Percentiles rank a stretch among this genome's conserved stretches.
phyloP scores from a whole-genome alignment of 2,888 invertebrate genomes.

The Creontiades dilutus region DNA sequence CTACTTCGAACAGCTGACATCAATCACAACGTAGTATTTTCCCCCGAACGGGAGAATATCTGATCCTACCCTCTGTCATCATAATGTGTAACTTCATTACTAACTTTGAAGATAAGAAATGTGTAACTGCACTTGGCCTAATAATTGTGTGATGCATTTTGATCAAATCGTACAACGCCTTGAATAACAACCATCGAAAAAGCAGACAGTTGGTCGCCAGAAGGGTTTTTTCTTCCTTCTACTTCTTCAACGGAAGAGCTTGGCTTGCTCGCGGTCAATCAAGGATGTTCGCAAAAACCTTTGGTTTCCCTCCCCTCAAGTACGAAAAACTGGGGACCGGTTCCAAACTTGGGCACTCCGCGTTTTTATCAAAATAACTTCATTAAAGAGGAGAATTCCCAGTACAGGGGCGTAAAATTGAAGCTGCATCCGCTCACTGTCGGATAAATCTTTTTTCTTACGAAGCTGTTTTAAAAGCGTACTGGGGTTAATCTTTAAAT shows the following conservation, averaged over 20 bases:
- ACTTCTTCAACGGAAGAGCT: neutral
- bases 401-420: constrained; percentile 24
- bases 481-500: neutral
- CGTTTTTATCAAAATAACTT: constrained; percentile 62
- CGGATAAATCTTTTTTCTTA: constrained; percentile 20
- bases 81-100: too few relatives aligned
- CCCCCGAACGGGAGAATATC: too few relatives aligned
- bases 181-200: neutral
- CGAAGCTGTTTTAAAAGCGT: neutral
- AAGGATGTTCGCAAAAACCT: constrained; percentile 20
- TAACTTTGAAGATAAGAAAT: too few relatives aligned
- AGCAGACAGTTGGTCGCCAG: constrained; percentile 46
- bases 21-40: too few relatives aligned
- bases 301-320: neutral
- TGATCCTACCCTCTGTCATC: too few relatives aligned
- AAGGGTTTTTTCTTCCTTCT: neutral
- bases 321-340: constrained; percentile 52
- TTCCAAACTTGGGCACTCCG: constrained; percentile 49
- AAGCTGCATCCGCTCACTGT: constrained; percentile 17
- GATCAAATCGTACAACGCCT: neutral
- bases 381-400: constrained; percentile 33
- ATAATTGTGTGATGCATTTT: too few relatives aligned
- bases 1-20: too few relatives aligned
- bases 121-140: too few relatives aligned
- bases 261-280: constrained; percentile 5